Evolutionary conservation across 2,113 vertebrate genomes (phyloP).

Genomic region (Elanus axillaris): DNA sequence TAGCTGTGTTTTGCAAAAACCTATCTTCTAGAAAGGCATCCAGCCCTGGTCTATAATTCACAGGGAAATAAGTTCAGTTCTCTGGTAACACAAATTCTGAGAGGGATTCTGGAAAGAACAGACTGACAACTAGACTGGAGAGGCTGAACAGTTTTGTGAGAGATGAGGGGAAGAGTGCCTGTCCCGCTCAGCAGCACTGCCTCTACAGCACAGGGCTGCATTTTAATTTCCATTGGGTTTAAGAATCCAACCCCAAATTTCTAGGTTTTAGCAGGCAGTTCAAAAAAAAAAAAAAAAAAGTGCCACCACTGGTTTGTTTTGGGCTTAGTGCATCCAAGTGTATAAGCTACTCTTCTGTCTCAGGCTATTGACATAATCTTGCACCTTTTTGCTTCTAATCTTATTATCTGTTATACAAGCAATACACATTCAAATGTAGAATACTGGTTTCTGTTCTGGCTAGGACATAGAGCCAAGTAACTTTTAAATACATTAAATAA

Average conservation of each 20-base stretch:
- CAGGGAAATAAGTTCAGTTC: neutral
- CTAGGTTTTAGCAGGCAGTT: neutral
- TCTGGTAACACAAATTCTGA: neutral
- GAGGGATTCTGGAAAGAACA: neutral
- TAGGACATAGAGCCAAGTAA: neutral
- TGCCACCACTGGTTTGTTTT: neutral
- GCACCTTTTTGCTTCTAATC: neutral
- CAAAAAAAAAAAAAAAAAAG: neutral
- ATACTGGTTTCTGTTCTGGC: neutral
- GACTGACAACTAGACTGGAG: neutral
- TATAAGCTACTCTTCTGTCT: neutral
- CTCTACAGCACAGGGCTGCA: neutral
- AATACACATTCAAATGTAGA: neutral
- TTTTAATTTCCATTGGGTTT: neutral
- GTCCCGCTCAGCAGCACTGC: accelerated
- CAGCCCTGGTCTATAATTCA: neutral
- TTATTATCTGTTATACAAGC: neutral
- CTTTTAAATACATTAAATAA: neutral
- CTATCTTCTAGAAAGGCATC: neutral
- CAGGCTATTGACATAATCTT: neutral
- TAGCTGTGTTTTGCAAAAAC: neutral
- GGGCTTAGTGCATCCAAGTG: neutral
- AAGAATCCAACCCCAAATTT: neutral
- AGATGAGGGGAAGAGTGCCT: neutral
- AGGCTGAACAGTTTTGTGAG: neutral